Evolutionary conservation across 2,797 vertebrate species (phyloP).

Genomic region (Protonibea diacanthus): DNA sequence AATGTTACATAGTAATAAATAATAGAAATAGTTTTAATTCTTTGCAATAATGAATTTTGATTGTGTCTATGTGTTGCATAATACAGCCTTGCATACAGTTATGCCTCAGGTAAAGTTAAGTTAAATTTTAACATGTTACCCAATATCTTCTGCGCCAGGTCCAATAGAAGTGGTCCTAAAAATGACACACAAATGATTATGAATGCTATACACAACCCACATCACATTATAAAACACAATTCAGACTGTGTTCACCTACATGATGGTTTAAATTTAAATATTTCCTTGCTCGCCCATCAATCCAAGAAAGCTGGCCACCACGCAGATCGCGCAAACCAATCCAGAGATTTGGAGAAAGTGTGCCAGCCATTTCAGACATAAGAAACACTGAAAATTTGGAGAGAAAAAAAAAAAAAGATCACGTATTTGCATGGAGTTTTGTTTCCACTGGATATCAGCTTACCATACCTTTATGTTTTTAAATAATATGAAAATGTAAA

Average conservation of each 20-base stretch:
- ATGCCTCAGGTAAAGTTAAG: background rate
- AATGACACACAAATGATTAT: background rate
- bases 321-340: background rate
- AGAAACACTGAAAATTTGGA: constrained; percentile 27
- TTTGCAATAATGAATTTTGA: background rate
- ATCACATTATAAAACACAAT: background rate
- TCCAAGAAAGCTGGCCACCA: background rate
- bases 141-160: accelerated
- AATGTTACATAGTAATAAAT: background rate
- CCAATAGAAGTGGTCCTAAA: too few relatives aligned
- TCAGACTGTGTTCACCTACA: background rate
- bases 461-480: too few relatives aligned
- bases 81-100: background rate
- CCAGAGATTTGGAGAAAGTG: background rate
- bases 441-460: too few relatives aligned
- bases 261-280: accelerated
- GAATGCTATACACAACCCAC: background rate
- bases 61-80: background rate
- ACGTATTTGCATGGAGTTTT: background rate
- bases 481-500: too few relatives aligned
- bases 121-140: constrained; percentile 6
- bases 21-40: background rate
- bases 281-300: background rate
- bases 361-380: constrained; percentile 3
- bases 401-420: background rate